A percentile compares a stretch with the other conserved stretches of the same genome.
phyloP scores from a whole-genome alignment of 2,113 vertebrate species.

The Emydocephalus ijimae region DNA sequence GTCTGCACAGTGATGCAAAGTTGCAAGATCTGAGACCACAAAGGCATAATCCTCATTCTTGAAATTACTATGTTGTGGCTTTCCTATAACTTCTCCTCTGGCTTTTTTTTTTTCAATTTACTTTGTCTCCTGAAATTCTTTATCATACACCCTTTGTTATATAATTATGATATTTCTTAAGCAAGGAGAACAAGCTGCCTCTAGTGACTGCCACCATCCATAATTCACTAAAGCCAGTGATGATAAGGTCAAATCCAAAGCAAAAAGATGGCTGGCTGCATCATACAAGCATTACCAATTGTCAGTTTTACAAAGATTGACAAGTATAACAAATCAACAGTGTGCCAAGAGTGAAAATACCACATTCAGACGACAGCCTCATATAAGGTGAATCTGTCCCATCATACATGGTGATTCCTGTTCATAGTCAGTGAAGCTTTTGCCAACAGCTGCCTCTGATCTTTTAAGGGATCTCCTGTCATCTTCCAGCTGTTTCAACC shows the following conservation, averaged over 20 bases:
- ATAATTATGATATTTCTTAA: background rate
- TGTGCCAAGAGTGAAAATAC: background rate
- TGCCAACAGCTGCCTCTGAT: background rate
- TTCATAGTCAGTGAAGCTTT: background rate
- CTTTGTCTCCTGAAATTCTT: rapidly evolving
- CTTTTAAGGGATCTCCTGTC: background rate
- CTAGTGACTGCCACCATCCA: background rate
- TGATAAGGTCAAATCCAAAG: background rate
- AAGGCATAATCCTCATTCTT: background rate
- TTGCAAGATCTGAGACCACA: too few species aligned
- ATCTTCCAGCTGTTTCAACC: background rate
- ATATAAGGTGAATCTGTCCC: background rate
- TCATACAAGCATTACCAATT: background rate
- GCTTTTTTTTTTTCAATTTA: background rate
- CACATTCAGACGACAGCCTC: background rate
- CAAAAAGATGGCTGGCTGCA: too few species aligned
- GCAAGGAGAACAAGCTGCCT: background rate
- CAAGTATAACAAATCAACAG: background rate
- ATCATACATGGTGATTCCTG: background rate
- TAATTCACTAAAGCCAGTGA: background rate
- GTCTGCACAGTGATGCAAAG: constrained; percentile 21
- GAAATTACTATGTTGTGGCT: rapidly evolving
- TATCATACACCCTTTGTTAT: rapidly evolving
- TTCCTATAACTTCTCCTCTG: background rate
- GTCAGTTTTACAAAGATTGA: background rate